A percentile compares a stretch with the other conserved stretches of the same genome.
Conservation (phyloP, 1,140 invertebrate genomes). For the Notospermus geniculatus region DNA sequence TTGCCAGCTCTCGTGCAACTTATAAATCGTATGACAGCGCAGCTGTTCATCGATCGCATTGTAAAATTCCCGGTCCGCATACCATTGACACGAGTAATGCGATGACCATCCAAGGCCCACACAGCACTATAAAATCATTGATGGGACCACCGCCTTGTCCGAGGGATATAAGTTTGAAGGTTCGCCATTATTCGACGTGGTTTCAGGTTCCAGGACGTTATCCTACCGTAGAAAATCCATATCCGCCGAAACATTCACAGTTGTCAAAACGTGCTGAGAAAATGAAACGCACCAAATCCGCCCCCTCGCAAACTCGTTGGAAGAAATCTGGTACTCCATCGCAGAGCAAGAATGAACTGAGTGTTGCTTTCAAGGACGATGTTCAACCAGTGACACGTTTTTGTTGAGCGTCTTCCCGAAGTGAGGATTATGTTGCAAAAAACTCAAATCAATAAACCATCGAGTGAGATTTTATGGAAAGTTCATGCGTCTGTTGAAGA, state of each 20-base stretch:
- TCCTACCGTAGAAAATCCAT: constrained; percentile 24
- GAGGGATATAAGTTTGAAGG: constrained; percentile 22
- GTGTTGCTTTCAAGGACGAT: too few relatives aligned
- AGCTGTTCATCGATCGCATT: constrained; percentile 24
- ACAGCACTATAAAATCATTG: constrained; percentile 35
- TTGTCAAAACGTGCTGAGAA: too few relatives aligned
- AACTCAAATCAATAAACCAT: too few relatives aligned
- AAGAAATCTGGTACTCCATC: too few relatives aligned
- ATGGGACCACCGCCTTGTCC: constrained; percentile 29
- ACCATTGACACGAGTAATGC: constrained; percentile 26
- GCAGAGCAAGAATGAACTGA: too few relatives aligned
- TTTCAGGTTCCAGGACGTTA: constrained; percentile 48
- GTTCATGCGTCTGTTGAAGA: too few relatives aligned
- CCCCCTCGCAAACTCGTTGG: too few relatives aligned
- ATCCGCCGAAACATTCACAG: constrained; percentile 38
- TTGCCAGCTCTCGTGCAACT: constrained; percentile 20
- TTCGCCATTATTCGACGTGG: constrained; percentile 45
- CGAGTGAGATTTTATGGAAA: too few relatives aligned
- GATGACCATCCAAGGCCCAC: constrained; percentile 33
- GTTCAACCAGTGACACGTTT: too few relatives aligned
- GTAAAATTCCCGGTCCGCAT: constrained; percentile 27
- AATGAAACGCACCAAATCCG: too few relatives aligned
- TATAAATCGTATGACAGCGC: constrained; percentile 14
- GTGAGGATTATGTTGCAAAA: too few relatives aligned
- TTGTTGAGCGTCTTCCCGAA: too few relatives aligned